Base-by-base conservation (phyloP, 2,797 vertebrate genomes). In the Perodicticus potto region DNA sequence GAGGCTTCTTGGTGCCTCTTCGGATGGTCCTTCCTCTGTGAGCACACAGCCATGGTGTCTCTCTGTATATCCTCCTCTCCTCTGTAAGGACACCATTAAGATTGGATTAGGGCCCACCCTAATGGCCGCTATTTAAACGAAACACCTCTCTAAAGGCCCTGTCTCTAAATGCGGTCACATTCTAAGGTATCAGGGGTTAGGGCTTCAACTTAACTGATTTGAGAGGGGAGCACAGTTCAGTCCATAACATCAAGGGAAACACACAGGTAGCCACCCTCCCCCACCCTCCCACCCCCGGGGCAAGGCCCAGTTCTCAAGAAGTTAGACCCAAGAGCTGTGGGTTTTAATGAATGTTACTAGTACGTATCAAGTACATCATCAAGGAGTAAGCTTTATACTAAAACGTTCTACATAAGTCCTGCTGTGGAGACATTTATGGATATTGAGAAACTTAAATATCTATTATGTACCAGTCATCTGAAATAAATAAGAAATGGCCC, bases 401-500 rank as follows among this genome's bases (percentile, higher is more conserved):
- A 92, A 67, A 92, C 4, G 19, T 59, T 49, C 29, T 87, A 13
- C 12, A 63, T 40, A 45, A 77, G 45, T 72, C n/a, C 76, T 40
- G n/a, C 49, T 69, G 7, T 73, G 57, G 65, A 72, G 43, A 74
- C 32, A 78, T 59, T 83, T 89, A 73, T 0, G 29, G 40, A 74
- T 73, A 90, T 17, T 86, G 45, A 65, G 65, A 70, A 85, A 61
- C 81, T 95, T 82, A 67, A 78, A 27, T 57, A 65, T 25, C n/a
- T 72, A 40, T 63, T 63, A 57, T 5, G 7, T 72, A 65, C 27
- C 61, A 53, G 8, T 67, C 16, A 69, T 78, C 67, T 83, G 76
- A 89, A 89, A 81, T 65, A 29, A 91, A 55, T 37, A 53, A 61
- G 55, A 70, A 70, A 72, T 53, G 37, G 49, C 20, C 49, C 17